Evolutionary conservation across 2,888 invertebrate genomes (phyloP), one percentile per base, ranked within the genome.

Genomic region (Prosopocoilus inquinatus): DNA sequence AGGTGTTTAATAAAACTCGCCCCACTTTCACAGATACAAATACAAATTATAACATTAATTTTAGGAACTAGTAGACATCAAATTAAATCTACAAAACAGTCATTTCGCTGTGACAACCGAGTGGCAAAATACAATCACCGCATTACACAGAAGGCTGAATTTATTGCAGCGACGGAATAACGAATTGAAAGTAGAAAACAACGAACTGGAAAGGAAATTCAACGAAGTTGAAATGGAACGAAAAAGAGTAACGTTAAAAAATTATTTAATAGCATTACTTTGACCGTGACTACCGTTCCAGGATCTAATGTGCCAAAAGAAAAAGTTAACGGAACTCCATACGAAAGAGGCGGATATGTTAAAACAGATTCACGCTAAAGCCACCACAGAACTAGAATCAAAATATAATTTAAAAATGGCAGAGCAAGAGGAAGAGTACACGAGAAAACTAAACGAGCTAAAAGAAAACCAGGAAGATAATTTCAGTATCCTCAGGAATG

Each of bases 11-110:
- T 38, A 8, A 13, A 8, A 12, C 12, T 38, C 7, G 9, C 11
- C 35, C n/a, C n/a, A 4, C 38, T 3, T 38, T 38, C 7, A 1
- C 4, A 7, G 13, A 7, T 38, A 9, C 1, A 38, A 38, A 8
- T 8, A 4, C 7, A 13, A 7, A 16, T n/a, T n/a, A n/a, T n/a
- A n/a, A n/a, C n/a, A n/a, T n/a, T n/a, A 46, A 12, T 32, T 46
- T 3, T 16, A 61, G 59, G 62, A 62, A 47, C 34, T 62, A 12
- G 45, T 62, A 9, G 60, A 62, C n/a, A 59, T 65, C 9, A 66
- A 66, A 49, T 15, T 51, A 5, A 50, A 55, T 34, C 16, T 64
- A 9, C 59, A 65, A 55, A 63, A 39, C 36, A 63, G 60, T 34
- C 57, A 61, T 35, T 32, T 50, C 16, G 47, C 48, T 7, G 57